A percentile compares a stretch with the other conserved stretches of the same genome.
phyloP scores from a whole-genome alignment of 2,797 vertebrate genomes.

The Bradypodion pumilum region DNA sequence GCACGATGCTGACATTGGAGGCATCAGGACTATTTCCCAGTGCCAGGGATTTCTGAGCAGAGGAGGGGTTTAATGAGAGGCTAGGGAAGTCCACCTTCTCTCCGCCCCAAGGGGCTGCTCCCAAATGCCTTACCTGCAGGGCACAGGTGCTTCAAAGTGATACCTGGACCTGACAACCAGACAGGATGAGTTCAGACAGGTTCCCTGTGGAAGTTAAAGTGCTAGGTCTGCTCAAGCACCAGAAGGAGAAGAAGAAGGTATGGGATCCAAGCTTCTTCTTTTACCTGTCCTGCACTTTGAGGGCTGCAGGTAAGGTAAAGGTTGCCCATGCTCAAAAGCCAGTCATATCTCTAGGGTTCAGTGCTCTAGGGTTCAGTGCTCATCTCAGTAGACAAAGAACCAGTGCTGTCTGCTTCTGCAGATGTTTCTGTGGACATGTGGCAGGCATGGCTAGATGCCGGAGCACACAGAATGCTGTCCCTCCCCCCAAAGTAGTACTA shows the following conservation, averaged over 20 bases:
- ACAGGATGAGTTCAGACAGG: conserved; percentile 42
- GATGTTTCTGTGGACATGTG: too few relatives aligned
- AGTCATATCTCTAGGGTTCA: too few relatives aligned
- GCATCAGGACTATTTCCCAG: too few relatives aligned
- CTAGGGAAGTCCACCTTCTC: not conserved
- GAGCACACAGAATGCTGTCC: too few relatives aligned
- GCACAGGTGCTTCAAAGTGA: not conserved
- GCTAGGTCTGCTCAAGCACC: conserved; percentile 62
- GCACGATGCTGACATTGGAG: too few relatives aligned
- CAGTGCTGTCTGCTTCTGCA: too few relatives aligned
- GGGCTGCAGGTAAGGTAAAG: not conserved
- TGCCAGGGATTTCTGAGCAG: too few relatives aligned
- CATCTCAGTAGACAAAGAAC: too few relatives aligned
- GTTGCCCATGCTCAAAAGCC: too few relatives aligned
- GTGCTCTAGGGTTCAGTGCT: too few relatives aligned
- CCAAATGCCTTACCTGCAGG: not conserved
- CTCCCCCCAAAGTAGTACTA: too few relatives aligned
- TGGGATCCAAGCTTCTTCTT: rapidly evolving
- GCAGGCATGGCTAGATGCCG: too few relatives aligned
- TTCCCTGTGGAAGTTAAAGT: conserved; percentile 62
- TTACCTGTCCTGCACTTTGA: not conserved
- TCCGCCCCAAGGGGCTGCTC: not conserved
- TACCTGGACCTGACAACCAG: not conserved
- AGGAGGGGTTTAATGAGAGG: not conserved
- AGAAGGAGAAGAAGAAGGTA: conserved; percentile 68